Percentiles rank a stretch among this genome's conserved stretches.
phyloP scores from a whole-genome alignment of 2,113 vertebrate species.

The Ia io region DNA sequence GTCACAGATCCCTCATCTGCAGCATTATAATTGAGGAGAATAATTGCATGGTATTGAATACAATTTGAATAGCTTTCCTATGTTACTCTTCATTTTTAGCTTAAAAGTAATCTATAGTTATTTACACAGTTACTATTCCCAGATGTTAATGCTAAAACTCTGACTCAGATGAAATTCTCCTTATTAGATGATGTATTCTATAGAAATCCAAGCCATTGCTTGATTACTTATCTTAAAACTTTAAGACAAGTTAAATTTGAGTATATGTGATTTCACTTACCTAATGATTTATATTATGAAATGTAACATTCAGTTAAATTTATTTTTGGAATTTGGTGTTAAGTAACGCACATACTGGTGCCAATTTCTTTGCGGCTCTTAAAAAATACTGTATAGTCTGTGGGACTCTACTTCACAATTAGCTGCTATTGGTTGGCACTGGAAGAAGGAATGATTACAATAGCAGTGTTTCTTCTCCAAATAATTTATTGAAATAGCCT shows the following conservation, averaged over 20 bases:
- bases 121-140: background rate
- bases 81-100: slow-evolving; percentile 11
- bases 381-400: background rate
- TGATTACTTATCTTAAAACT: too few species aligned
- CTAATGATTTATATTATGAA: background rate
- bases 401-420: background rate
- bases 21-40: background rate
- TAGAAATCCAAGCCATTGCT: too few species aligned
- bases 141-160: background rate
- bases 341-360: background rate
- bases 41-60: background rate
- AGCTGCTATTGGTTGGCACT: background rate
- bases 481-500: background rate
- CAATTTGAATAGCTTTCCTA: slow-evolving; percentile 36
- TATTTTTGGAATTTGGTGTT: background rate
- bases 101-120: background rate
- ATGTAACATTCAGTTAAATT: slow-evolving; percentile 9
- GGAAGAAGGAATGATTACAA: background rate
- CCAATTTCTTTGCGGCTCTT: background rate
- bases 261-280: background rate
- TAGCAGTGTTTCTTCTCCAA: background rate
- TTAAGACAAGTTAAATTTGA: slow-evolving; percentile 9
- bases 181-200: background rate
- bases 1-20: background rate
- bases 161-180: background rate